Evolutionary conservation across 64 coral and sea anemone species (phyloP).

Genomic region (Cladopsammia gracilis): DNA sequence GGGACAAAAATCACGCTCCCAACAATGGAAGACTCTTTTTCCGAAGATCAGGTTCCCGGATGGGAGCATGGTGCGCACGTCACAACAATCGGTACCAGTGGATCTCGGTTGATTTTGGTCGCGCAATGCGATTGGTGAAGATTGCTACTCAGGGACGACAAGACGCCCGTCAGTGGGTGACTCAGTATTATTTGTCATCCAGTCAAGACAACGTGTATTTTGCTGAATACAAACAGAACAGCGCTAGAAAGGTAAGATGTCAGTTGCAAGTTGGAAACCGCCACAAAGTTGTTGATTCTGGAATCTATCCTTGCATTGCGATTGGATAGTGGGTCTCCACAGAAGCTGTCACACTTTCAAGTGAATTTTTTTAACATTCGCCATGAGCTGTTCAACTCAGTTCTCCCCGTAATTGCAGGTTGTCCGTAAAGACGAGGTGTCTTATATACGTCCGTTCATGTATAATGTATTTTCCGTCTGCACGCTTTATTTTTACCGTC

Average conservation of each 20-base stretch:
- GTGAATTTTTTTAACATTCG: too few species aligned
- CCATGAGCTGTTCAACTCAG: too few species aligned
- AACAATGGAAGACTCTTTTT: conserved; percentile 73
- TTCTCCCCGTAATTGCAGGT: too few species aligned
- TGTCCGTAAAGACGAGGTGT: too few species aligned
- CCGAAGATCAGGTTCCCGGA: conserved; percentile 37
- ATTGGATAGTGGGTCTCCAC: too few species aligned
- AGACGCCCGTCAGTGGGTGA: conserved; percentile 81
- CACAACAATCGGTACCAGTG: conserved; percentile 92
- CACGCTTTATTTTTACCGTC: background rate
- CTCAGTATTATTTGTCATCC: conserved; percentile 79
- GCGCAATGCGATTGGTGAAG: conserved; percentile 54
- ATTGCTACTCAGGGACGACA: conserved; percentile 90
- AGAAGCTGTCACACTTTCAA: too few species aligned
- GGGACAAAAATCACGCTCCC: conserved; percentile 63
- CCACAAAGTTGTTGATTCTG: too few species aligned
- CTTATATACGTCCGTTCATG: too few species aligned
- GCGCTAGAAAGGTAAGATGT: conserved; percentile 65
- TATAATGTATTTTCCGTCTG: background rate
- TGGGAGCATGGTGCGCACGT: conserved; percentile 86
- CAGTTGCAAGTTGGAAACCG: background rate
- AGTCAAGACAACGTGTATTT: conserved; percentile 81
- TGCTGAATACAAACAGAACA: conserved; percentile 80
- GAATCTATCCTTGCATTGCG: background rate
- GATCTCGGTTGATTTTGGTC: conserved; percentile 77